These are phyloP conservation scores for Cryptosula pallasiana DNA, from an alignment of 2,888 invertebrate genomes.

Conservation along the genomic window DNA sequence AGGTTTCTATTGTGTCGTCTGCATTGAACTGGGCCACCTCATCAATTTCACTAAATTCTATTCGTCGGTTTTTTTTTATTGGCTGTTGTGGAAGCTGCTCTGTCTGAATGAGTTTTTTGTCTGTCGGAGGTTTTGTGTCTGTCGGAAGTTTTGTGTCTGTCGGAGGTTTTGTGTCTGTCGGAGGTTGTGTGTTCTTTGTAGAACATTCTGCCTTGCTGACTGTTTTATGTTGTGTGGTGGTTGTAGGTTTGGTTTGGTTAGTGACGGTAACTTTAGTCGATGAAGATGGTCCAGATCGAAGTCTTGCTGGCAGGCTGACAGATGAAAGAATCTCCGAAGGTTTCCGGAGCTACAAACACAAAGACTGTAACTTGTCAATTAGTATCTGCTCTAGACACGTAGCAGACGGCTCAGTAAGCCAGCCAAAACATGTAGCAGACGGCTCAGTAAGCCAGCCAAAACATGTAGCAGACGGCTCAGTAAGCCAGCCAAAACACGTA, in stretches of 20 bases:
- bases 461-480: no score
- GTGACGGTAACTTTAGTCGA: background rate
- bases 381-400: no score
- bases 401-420: background rate
- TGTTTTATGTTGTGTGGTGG: background rate
- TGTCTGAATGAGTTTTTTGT: background rate
- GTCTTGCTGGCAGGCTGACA: background rate
- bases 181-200: no score
- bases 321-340: background rate
- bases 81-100: background rate
- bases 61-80: background rate
- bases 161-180: background rate
- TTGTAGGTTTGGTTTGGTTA: background rate
- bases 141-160: background rate
- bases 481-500: no score
- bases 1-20: slow-evolving; percentile 17
- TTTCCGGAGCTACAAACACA: background rate
- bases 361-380: slow-evolving; percentile 1
- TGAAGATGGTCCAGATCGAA: background rate
- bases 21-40: slow-evolving; percentile 12
- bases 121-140: background rate
- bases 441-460: no score
- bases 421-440: background rate
- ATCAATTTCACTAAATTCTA: slow-evolving; percentile 19
- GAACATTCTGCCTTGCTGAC: background rate